A percentile compares a stretch with the other conserved stretches of the same genome.
Evolutionary conservation across 2,797 vertebrate species (phyloP).

Genomic region (Todus mexicanus): DNA sequence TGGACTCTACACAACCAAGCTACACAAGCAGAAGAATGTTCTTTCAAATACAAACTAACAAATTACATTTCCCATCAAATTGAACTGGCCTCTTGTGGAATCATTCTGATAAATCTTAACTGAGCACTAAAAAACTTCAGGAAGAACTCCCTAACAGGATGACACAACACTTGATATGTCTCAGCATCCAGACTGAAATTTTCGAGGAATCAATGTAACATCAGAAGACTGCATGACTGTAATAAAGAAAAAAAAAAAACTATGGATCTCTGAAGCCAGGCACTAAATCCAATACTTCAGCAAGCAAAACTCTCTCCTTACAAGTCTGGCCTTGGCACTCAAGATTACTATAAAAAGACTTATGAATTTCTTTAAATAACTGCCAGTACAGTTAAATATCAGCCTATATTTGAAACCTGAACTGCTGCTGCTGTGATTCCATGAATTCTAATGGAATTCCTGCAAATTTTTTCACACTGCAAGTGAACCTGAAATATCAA

Average conservation of each 20-base stretch:
- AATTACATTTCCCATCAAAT: not conserved
- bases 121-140: not conserved
- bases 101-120: not conserved
- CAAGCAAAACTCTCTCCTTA: not conserved
- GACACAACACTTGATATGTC: not conserved
- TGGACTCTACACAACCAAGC: not conserved
- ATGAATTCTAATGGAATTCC: conserved; percentile 6
- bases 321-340: not conserved
- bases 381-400: not conserved
- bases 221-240: not conserved
- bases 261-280: not conserved
- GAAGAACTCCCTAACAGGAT: not conserved
- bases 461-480: not conserved
- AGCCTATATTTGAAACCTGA: not conserved
- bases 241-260: not conserved
- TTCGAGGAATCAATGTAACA: not conserved
- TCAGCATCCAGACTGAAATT: not conserved
- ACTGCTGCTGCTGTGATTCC: not conserved
- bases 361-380: not conserved
- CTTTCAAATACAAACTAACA: not conserved
- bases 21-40: not conserved
- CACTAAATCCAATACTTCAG: not conserved
- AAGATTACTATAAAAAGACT: not conserved
- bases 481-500: not conserved
- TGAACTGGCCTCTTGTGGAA: not conserved